These are phyloP conservation scores for Megalurothrips usitatus DNA, from an alignment of 2,888 invertebrate species.

Conservation along the genomic window DNA sequence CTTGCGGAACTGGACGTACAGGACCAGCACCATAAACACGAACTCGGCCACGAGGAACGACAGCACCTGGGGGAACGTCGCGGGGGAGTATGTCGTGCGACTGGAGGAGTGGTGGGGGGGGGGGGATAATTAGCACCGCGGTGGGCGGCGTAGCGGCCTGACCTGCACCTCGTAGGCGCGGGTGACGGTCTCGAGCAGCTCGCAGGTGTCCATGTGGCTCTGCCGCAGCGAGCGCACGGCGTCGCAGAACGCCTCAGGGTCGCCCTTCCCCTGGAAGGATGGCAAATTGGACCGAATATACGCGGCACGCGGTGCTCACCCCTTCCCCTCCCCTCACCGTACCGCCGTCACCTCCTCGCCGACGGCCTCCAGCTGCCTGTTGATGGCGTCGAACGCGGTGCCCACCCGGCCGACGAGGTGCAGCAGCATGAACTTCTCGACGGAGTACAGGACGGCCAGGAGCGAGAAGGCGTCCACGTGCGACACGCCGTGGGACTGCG, in stretches of 20 bases:
- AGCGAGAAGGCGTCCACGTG: background rate
- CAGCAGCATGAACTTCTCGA: slow-evolving; percentile 13
- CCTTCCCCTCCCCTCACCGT: background rate
- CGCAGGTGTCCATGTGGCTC: background rate
- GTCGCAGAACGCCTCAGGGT: background rate
- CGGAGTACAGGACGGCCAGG: background rate
- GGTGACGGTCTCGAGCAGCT: background rate
- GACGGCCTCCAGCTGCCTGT: background rate
- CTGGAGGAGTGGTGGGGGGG: background rate
- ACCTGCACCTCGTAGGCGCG: slow-evolving; percentile 5
- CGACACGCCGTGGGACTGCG: background rate
- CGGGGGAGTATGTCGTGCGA: too few species aligned
- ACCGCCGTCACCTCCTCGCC: background rate
- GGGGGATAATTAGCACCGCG: too few species aligned
- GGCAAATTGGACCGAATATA: background rate
- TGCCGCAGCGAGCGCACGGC: background rate
- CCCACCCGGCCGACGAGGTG: background rate
- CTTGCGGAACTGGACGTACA: background rate
- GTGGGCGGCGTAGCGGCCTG: background rate
- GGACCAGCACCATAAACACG: background rate
- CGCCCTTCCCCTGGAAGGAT: background rate
- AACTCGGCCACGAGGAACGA: background rate
- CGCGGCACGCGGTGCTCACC: background rate
- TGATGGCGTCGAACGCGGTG: background rate
- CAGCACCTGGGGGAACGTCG: too few species aligned